Conservation (phyloP, 2,113 vertebrate species). For the Haemorhous mexicanus region DNA sequence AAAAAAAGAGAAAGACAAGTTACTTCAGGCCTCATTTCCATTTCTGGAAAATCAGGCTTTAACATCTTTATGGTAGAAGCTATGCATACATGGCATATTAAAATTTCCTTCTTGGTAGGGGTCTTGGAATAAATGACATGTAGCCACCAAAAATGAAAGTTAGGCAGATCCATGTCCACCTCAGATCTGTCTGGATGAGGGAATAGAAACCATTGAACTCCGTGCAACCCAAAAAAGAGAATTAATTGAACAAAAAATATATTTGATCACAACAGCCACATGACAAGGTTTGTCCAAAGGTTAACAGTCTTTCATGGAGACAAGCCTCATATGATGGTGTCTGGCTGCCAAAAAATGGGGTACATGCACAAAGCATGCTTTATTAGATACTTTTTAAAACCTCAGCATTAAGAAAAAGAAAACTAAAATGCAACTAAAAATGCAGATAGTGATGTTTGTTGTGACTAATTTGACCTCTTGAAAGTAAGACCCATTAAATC, state of each 20-base stretch:
- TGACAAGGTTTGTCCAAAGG: not conserved
- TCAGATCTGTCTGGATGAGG: not conserved
- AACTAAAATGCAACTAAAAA: not conserved
- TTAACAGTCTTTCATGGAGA: not conserved
- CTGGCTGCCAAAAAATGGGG: not conserved
- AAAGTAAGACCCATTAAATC: not conserved
- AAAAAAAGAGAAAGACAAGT: not conserved
- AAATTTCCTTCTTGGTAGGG: not conserved
- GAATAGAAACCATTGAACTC: not conserved
- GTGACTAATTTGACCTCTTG: not conserved
- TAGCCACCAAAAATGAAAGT: not conserved
- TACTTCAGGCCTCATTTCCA: not conserved
- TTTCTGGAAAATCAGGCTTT: not conserved
- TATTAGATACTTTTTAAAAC: not conserved
- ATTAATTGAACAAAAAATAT: not conserved
- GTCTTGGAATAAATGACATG: not conserved
- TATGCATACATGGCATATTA: not conserved
- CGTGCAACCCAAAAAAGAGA: not conserved
- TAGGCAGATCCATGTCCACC: not conserved
- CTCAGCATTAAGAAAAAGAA: not conserved
- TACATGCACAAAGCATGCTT: not conserved
- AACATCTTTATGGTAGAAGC: not conserved
- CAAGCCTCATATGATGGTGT: not conserved
- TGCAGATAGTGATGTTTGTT: not conserved
- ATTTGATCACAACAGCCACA: not conserved